Base-by-base conservation (phyloP, 2,888 invertebrate genomes). In the Oxyteleia sp. region DNA sequence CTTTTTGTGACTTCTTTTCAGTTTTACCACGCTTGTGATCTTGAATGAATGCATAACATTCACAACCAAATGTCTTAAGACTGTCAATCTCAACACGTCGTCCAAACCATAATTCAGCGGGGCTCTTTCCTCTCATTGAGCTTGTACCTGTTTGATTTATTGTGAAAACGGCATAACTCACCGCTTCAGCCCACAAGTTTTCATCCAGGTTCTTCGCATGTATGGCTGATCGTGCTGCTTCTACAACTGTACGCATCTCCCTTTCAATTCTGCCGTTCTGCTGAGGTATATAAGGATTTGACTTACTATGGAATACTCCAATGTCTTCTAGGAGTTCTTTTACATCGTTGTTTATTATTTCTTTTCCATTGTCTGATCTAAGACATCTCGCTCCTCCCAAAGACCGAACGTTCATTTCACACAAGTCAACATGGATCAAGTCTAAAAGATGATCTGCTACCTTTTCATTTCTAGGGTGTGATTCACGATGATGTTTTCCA, bases 291-390 rank as follows among this genome's bases (percentile, higher is more conserved):
- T 32, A 32, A 8, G 32, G 1, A 8, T 8, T 74, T 59, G 87
- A 81, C 57, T 61, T 82, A 0, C 15, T 57, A 43, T 89, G 87
- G 64, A 87, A 85, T 4, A 91, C 79, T 80, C 89, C 90, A 4
- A 89, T 71, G 16, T 87, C 71, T 5, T 88, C 86, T 57, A 88
- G 49, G 16, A 89, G 15, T 78, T 85, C 66, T 26, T 82, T 81
- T 0, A 78, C 85, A 1, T 81, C 66, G 0, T 35, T 20, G 81
- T 91, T 90, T 68, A 87, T 88, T 0, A 90, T 89, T 84, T 91
- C 89, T 2, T 84, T 86, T 1, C 87, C 89, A 84, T 90, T 89
- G 64, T 90, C 88, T 20, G 87, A 88, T 69, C 55, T 88, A 64
- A 87, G 10, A 0, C 20, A n/a, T n/a, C n/a, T n/a, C 85, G 89